phyloP scores from a whole-genome alignment of 2,888 invertebrate genomes.

The Agonopterix subpropinquella region DNA sequence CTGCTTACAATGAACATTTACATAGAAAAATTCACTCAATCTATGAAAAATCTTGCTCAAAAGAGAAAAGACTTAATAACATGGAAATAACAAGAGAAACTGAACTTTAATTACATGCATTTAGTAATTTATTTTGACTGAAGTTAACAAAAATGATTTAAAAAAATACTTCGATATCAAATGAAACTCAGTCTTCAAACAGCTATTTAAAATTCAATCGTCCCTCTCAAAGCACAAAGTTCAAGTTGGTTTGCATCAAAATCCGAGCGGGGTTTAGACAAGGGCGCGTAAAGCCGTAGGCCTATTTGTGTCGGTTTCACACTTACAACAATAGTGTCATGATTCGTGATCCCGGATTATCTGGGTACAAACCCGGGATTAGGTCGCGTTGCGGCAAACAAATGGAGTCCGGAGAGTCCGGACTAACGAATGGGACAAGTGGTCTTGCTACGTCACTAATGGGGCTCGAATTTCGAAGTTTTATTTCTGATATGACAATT shows the following conservation, averaged over 20 bases:
- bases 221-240: fast-evolving
- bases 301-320: slow-evolving; percentile 76
- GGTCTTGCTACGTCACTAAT: slow-evolving; percentile 49
- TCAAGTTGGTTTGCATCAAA: slow-evolving; percentile 15
- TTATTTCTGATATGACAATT: too few species aligned
- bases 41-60: too few species aligned
- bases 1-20: slow-evolving; percentile 43
- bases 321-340: slow-evolving; percentile 77
- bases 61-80: too few species aligned
- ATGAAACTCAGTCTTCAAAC: not conserved
- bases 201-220: slow-evolving; percentile 16
- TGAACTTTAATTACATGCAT: not conserved
- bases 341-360: slow-evolving; percentile 74
- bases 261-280: slow-evolving; percentile 1
- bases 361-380: slow-evolving; percentile 63
- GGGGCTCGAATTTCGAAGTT: slow-evolving; percentile 49
- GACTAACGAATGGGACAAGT: slow-evolving; percentile 58
- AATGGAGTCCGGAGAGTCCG: slow-evolving; percentile 55
- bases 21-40: slow-evolving; percentile 49
- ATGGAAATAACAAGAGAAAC: not conserved
- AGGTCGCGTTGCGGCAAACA: slow-evolving; percentile 71
- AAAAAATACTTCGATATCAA: not conserved
- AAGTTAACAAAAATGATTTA: not conserved
- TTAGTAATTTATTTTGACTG: not conserved
- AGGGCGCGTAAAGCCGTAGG: slow-evolving; percentile 51